phyloP scores from a whole-genome alignment of 2,797 vertebrate genomes.

The Enteromius thamalakanensis region DNA sequence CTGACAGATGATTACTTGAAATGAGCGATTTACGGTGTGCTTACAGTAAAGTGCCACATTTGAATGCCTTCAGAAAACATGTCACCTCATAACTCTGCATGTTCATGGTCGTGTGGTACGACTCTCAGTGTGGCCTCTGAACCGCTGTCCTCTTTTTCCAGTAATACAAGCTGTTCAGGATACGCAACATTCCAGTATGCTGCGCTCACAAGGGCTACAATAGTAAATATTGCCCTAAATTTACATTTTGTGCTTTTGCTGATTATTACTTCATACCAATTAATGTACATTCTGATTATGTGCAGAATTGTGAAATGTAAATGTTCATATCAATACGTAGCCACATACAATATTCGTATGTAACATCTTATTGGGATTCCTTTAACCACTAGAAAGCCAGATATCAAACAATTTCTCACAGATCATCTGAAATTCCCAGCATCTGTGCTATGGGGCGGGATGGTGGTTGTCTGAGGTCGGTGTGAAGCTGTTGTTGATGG shows the following conservation, averaged over 20 bases:
- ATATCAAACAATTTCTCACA: neutral
- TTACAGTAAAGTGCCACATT: conserved; percentile 62
- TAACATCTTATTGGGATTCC: neutral
- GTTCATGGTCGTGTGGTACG: conserved; percentile 29
- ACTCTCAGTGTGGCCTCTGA: conserved; percentile 9
- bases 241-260: neutral
- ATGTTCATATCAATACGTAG: neutral
- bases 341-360: neutral
- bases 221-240: conserved; percentile 17
- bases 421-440: conserved; percentile 29
- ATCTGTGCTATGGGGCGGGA: conserved; percentile 34
- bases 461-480: neutral
- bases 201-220: conserved; percentile 1
- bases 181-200: conserved; percentile 34
- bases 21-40: conserved; percentile 52
- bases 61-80: conserved; percentile 55
- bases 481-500: conserved; percentile 22
- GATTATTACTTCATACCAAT: neutral
- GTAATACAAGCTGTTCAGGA: conserved; percentile 14
- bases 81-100: conserved; percentile 38
- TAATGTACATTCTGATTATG: neutral
- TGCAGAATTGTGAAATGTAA: neutral
- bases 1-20: conserved; percentile 51
- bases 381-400: neutral
- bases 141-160: conserved; percentile 2